Conservation (phyloP, 1,140 invertebrate genomes). For the Eueides isabella region DNA sequence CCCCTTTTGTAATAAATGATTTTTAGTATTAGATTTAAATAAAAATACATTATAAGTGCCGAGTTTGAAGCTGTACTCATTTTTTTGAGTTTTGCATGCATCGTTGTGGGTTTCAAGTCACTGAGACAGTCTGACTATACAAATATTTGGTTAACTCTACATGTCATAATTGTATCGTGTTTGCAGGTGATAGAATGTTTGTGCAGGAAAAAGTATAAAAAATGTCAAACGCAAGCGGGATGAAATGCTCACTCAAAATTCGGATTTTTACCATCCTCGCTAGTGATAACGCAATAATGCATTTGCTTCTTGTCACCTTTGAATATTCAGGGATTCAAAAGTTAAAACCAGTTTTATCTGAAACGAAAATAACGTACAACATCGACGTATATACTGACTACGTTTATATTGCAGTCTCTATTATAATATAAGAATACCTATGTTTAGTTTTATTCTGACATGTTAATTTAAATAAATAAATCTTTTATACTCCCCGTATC, state of each 20-base stretch:
- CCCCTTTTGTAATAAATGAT: too few species aligned
- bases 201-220: neutral
- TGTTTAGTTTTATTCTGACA: neutral
- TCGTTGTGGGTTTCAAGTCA: neutral
- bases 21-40: neutral
- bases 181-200: slow-evolving; percentile 13
- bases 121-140: neutral
- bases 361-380: neutral
- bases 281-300: slow-evolving; percentile 9
- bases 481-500: neutral
- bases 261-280: neutral
- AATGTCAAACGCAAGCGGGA: slow-evolving; percentile 7
- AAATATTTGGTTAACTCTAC: neutral
- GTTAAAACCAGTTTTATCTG: neutral
- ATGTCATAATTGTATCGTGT: neutral
- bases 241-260: slow-evolving; percentile 13
- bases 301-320: slow-evolving; percentile 5
- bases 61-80: neutral
- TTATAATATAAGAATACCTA: neutral
- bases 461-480: too few species aligned
- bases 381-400: neutral
- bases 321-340: neutral
- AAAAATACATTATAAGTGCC: neutral
- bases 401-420: neutral
- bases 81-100: neutral